Base-by-base conservation (phyloP, 1,140 invertebrate genomes). In the Drosophila insularis region DNA sequence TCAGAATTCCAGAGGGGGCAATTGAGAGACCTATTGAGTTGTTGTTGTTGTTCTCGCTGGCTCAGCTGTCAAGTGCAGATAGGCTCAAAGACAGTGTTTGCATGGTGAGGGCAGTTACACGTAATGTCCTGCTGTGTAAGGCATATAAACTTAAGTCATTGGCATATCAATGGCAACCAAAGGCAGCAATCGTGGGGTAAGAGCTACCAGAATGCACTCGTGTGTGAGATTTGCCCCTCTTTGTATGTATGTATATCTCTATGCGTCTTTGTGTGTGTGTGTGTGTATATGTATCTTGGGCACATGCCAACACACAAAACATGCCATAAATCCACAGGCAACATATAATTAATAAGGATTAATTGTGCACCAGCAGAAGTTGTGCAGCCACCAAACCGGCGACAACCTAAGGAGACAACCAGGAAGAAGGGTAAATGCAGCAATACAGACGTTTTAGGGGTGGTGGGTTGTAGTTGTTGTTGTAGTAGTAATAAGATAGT, bases 321-420 rank as follows among this genome's bases (percentile, higher is more conserved):
- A 82, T 77, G 82, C 72, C 84, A 86, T 86, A 87, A 86, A 86
- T 86, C 69, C 76, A 87, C 64, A 73, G 84, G 79, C 79, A 77
- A 71, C 82, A 76, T 87, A 89, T 82, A 86, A 86, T 87, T 86
- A 86, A 86, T 86, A 87, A 74, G 82, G 79, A 86, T 87, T 86
- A 86, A 86, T 86, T 82, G 82, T 82, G 72, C 80, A 89, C 82
- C 79, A 87, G 68, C 79, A 87, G 68, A 73, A 87, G 79, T 81
- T 82, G 76, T 70, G 59, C 79, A 65, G 58, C 79, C 60, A 79
- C 72, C 65, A 64, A 56, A 72, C 66, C 72, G 71, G 68, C 68
- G 68, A 70, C 68, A 70, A 62, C 37, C 35, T 58, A 70, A 67
- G 59, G 31, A 59, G 31, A 35, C 50, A 65, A 43, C 17, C 37